Base-by-base conservation (phyloP, 2,888 invertebrate species). In the Drosophila eohydei region DNA sequence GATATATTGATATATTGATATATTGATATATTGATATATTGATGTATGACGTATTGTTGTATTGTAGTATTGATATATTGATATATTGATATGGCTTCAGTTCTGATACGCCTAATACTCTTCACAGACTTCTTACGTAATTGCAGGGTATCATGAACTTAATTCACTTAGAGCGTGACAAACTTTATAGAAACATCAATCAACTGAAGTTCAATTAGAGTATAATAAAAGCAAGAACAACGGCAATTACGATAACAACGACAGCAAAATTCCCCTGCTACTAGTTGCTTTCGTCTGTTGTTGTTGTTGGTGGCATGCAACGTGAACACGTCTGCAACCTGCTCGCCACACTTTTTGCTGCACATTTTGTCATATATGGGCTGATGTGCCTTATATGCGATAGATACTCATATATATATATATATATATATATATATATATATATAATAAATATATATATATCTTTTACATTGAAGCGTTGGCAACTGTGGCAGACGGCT, bases 321-420 rank as follows among this genome's bases (percentile, higher is more conserved):
- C 72, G 59, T 48, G 28, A 48, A 48, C 46, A 48, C 55, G 69
- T 72, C 54, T 61, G 64, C 65, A 81, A 86, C 81, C 83, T 86
- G 87, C 83, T 75, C 60, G 43, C 83, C 81, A 74, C 74, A 83
- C 69, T 60, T 74, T 71, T 71, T 64, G 8, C 57, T 44, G 30
- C 50, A 59, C 61, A 70, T 70, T 74, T 60, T 66, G 38, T 79
- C 77, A 60, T 79, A 79, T 79, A 77, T 79, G 77, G 77, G 34
- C 41, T 44, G 58, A 14, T 66, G 64, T 59, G 64, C 64, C 63
- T 58, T 59, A 75, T 55, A 74, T 61, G 56, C 30, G 30, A 63
- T 46, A 78, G 58, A 67, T 66, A 36, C 41, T 40, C 41, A 44
- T 51, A 16, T 14, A 38, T 34, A 7, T 58, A 36, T 48, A 34